Percentiles rank a stretch among this genome's conserved stretches.
Conservation (phyloP, 37 sponge, comb jelly and placozoan genomes). For the Diacarnus erythraeanus region DNA sequence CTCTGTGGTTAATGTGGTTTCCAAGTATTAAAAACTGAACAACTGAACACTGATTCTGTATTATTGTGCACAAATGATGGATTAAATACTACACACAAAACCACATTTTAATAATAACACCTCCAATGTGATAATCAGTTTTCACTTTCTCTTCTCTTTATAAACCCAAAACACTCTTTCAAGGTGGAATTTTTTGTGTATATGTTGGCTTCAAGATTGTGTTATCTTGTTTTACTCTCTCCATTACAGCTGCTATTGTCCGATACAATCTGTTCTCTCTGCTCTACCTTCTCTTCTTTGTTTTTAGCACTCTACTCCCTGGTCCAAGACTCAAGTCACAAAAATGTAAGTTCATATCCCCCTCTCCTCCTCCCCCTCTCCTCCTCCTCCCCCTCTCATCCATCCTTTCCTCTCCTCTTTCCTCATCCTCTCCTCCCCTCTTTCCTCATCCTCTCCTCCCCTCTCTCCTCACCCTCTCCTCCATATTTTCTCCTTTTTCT, state of each 20-base stretch:
- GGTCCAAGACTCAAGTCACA: constrained; percentile 47
- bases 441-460: not conserved
- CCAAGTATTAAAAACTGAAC: no score
- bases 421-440: not conserved
- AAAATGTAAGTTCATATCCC: constrained; percentile 36
- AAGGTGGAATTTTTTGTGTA: no score
- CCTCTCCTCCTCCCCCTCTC: not conserved
- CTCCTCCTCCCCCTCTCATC: not conserved
- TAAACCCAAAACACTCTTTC: no score
- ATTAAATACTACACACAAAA: no score
- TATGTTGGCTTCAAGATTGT: no score
- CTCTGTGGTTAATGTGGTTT: no score
- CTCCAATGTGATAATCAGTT: no score
- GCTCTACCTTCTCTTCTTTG: constrained; percentile 57
- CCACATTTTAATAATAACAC: no score
- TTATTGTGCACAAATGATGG: no score
- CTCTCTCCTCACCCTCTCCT: not conserved
- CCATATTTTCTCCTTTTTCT: not conserved
- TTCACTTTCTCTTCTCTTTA: no score
- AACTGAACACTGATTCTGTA: no score
- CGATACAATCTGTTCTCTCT: constrained; percentile 73
- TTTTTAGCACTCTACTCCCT: constrained; percentile 51
- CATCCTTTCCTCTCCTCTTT: not conserved
- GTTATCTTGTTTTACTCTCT: no score
- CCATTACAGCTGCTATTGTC: constrained; percentile 59